Percentiles rank a stretch among this genome's conserved stretches.
Evolutionary conservation across 2,888 invertebrate genomes (phyloP).

Genomic region (Anticlea derivata): DNA sequence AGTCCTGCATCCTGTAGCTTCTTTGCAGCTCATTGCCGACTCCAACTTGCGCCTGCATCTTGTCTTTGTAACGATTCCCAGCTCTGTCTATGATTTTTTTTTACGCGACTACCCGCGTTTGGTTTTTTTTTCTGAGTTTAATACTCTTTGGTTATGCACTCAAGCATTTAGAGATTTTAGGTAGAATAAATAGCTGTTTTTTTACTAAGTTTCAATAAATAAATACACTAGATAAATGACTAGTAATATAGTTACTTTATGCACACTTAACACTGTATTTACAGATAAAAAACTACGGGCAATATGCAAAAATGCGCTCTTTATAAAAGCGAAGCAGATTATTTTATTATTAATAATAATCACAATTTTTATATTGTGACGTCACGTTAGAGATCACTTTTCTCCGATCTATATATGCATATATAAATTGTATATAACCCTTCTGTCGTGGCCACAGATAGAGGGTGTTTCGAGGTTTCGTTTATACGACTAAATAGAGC

Average conservation of each 20-base stretch:
- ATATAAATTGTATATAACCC: slow-evolving; percentile 66
- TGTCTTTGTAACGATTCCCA: slow-evolving; percentile 39
- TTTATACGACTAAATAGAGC: slow-evolving; percentile 72
- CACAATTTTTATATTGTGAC: slow-evolving; percentile 77
- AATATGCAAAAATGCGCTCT: slow-evolving; percentile 70
- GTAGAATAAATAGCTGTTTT: slow-evolving; percentile 23
- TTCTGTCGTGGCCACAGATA: slow-evolving; percentile 78
- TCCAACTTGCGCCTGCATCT: slow-evolving; percentile 78
- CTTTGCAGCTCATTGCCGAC: slow-evolving; percentile 75
- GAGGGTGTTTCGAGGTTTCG: slow-evolving; percentile 70
- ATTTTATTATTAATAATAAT: slow-evolving; percentile 51
- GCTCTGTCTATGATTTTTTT: slow-evolving; percentile 32
- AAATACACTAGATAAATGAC: slow-evolving; percentile 83
- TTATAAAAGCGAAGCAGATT: slow-evolving; percentile 61
- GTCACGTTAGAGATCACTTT: slow-evolving; percentile 80
- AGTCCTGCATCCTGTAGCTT: slow-evolving; percentile 82
- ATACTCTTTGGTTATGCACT: slow-evolving; percentile 63
- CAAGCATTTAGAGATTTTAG: slow-evolving; percentile 42
- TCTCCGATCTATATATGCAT: slow-evolving; percentile 78
- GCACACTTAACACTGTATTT: slow-evolving; percentile 61
- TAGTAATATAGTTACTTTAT: slow-evolving; percentile 76
- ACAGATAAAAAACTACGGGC: slow-evolving; percentile 57
- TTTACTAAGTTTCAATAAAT: slow-evolving; percentile 49
- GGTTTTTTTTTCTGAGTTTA: slow-evolving; percentile 2
- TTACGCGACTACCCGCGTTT: slow-evolving; percentile 14